Percentiles rank a stretch among this genome's conserved stretches.
Conservation (phyloP, 2,888 invertebrate genomes). For the Erpobdella octoculata region DNA sequence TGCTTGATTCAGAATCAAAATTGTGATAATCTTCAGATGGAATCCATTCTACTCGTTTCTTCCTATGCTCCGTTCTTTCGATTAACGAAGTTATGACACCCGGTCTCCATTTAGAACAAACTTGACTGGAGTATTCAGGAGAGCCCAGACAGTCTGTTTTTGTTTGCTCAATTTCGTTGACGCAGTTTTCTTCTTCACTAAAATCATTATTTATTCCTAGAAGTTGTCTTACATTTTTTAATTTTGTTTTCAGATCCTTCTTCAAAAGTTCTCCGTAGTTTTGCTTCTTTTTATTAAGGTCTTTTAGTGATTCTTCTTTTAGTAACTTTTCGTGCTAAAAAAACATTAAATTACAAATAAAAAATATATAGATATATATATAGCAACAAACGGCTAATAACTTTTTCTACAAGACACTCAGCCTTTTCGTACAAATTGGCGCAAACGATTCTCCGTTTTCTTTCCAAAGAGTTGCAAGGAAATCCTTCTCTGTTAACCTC, state of each 20-base stretch:
- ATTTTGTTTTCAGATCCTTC: neutral
- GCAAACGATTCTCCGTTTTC: constrained; percentile 6
- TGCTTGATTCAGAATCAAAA: constrained; percentile 5
- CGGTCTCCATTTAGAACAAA: neutral
- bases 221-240: neutral
- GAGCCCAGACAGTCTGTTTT: neutral
- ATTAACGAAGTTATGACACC: neutral
- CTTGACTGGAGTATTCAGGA: neutral
- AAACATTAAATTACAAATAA: neutral
- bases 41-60: neutral
- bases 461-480: constrained; percentile 18
- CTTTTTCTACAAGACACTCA: constrained; percentile 5
- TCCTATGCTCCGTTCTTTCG: neutral
- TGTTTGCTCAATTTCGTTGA: neutral
- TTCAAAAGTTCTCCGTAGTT: neutral
- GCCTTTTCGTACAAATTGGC: constrained; percentile 10
- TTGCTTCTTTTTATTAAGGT: neutral
- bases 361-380: too few species aligned
- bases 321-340: constrained; percentile 6
- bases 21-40: neutral
- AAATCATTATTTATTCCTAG: neutral
- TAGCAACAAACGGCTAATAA: too few species aligned
- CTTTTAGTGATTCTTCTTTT: neutral
- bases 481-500: neutral
- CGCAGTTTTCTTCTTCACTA: neutral